A percentile compares a stretch with the other conserved stretches of the same genome.
phyloP scores from a whole-genome alignment of 2,113 vertebrate genomes.

The Coryphaenoides rupestris region DNA sequence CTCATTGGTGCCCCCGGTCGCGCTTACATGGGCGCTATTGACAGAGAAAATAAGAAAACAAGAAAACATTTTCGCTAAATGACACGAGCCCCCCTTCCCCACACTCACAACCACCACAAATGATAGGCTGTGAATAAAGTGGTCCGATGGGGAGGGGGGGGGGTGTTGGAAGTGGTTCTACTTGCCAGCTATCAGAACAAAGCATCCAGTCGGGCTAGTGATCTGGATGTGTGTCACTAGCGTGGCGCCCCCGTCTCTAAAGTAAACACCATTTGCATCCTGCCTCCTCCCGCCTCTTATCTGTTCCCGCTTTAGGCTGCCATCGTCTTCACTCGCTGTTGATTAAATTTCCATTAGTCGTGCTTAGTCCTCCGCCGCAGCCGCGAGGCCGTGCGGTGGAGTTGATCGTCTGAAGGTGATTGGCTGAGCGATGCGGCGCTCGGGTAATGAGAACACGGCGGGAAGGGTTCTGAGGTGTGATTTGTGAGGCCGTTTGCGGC shows the following conservation, averaged over 20 bases:
- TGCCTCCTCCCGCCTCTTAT: conserved; percentile 68
- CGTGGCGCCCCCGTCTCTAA: conserved; percentile 48
- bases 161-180: conserved; percentile 12
- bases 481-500: conserved; percentile 40
- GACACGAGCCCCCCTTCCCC: conserved; percentile 24
- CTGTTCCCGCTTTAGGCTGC: conserved; percentile 62
- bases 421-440: conserved; percentile 52
- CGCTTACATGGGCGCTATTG: conserved; percentile 20
- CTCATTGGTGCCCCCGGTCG: conserved; percentile 31
- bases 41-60: conserved; percentile 24
- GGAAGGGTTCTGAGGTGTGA: conserved; percentile 37
- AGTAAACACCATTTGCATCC: conserved; percentile 71
- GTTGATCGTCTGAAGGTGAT: conserved; percentile 55
- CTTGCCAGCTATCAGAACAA: conserved; percentile 42
- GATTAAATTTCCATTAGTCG: conserved; percentile 78
- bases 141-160: conserved; percentile 1
- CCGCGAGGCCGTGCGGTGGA: conserved; percentile 43
- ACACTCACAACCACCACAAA: conserved; percentile 25
- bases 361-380: conserved; percentile 56
- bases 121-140: conserved; percentile 47
- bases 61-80: conserved; percentile 44
- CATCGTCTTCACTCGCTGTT: conserved; percentile 68
- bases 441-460: conserved; percentile 60
- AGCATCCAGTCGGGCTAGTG: conserved; percentile 46
- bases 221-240: conserved; percentile 54